Conservation (phyloP, 1,140 invertebrate species). For the Eupristina koningsbergeri region DNA sequence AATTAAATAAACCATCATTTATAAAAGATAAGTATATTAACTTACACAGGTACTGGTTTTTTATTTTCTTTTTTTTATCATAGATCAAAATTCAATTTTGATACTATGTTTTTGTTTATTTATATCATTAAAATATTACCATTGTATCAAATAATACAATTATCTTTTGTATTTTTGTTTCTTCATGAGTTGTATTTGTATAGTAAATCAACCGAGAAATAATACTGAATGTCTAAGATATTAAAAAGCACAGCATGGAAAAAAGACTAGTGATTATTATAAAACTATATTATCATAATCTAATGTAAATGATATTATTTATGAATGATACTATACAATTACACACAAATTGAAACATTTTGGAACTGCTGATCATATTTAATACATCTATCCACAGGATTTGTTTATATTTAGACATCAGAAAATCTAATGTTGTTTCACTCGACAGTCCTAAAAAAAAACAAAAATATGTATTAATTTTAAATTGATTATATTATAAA, state of each 20-base stretch:
- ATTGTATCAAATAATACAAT: conserved; percentile 38
- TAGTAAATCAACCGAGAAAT: conserved; percentile 47
- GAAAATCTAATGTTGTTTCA: conserved; percentile 54
- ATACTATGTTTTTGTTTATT: conserved; percentile 4
- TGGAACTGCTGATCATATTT: conserved; percentile 47
- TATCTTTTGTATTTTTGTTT: conserved; percentile 44
- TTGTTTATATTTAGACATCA: conserved; percentile 53
- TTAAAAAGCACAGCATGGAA: conserved; percentile 51
- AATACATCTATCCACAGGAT: conserved; percentile 51
- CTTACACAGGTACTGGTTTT: neutral
- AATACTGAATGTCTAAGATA: conserved; percentile 59
- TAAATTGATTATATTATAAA: conserved; percentile 24
- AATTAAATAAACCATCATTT: neutral
- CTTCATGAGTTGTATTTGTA: conserved; percentile 46
- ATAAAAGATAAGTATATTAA: conserved; percentile 1
- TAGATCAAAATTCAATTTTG: conserved; percentile 25
- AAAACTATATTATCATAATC: conserved; percentile 51
- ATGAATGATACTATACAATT: conserved; percentile 52
- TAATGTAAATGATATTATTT: conserved; percentile 32
- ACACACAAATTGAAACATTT: conserved; percentile 53
- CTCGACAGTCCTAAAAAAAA: conserved; percentile 63
- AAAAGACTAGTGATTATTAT: conserved; percentile 39
- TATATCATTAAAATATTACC: conserved; percentile 41
- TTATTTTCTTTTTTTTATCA: neutral
- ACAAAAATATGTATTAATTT: conserved; percentile 46